These are phyloP conservation scores for Enteromius argenteus DNA, from an alignment of 2,797 vertebrate genomes.

Conservation along the genomic window DNA sequence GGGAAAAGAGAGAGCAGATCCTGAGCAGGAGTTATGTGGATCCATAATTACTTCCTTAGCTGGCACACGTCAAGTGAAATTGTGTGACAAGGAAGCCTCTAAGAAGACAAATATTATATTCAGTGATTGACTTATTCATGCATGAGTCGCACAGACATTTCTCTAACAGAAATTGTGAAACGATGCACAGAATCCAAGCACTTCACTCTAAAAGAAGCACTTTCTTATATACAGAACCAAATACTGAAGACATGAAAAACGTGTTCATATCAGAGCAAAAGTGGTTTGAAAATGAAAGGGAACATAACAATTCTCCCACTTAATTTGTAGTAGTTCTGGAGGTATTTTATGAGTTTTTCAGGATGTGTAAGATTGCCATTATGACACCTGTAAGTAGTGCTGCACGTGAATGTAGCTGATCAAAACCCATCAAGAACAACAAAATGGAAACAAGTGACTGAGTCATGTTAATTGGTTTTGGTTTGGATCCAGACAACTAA, in stretches of 20 bases:
- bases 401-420: not conserved
- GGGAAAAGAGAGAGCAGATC: slow-evolving; percentile 1
- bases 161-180: not conserved
- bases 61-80: not conserved
- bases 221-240: not conserved
- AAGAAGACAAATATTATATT: not conserved
- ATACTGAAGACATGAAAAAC: not conserved
- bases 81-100: not conserved
- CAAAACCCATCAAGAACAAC: not conserved
- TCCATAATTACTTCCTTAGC: not conserved
- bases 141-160: not conserved
- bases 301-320: not conserved
- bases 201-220: not conserved
- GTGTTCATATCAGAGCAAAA: not conserved
- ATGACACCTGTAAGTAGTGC: not conserved
- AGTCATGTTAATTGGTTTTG: not conserved
- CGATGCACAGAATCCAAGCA: not conserved
- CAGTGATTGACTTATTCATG: not conserved
- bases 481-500: not conserved
- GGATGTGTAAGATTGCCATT: not conserved
- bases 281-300: not conserved
- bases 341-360: not conserved
- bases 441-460: too few species aligned
- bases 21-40: not conserved
- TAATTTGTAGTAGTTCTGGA: not conserved